These are phyloP conservation scores for Drosophila willistoni DNA, from an alignment of 1,140 invertebrate genomes.

Conservation along the genomic window DNA sequence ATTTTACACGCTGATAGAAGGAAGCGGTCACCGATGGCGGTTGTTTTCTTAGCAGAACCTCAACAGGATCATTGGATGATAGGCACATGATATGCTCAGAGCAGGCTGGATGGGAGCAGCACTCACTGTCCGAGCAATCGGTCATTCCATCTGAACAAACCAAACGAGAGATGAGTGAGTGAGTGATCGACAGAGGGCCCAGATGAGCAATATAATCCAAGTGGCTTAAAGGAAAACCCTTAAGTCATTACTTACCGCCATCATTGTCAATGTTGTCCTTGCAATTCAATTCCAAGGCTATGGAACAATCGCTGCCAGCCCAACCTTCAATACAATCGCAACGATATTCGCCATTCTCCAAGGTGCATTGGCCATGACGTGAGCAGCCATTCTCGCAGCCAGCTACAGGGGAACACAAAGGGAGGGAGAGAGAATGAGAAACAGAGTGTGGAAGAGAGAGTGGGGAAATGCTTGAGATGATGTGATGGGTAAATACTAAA, in stretches of 20 bases:
- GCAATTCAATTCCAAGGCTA: conserved; percentile 95
- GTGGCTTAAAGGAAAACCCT: too few species aligned
- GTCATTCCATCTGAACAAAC: conserved; percentile 93
- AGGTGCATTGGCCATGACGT: conserved; percentile 93
- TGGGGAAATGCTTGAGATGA: background rate
- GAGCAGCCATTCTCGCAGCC: conserved; percentile 97
- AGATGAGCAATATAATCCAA: too few species aligned
- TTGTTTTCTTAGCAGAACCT: conserved; percentile 96
- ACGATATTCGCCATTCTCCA: conserved; percentile 93
- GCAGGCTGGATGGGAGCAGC: conserved; percentile 92
- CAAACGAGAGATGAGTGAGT: background rate
- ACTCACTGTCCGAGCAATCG: conserved; percentile 99
- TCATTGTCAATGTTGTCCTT: conserved; percentile 98
- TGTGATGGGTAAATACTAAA: conserved; percentile 37
- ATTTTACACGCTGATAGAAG: conserved; percentile 99
- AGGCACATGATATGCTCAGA: conserved; percentile 96
- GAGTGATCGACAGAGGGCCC: background rate
- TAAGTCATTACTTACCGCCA: conserved; percentile 88
- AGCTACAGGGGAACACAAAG: conserved; percentile 85
- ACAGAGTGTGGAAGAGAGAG: background rate
- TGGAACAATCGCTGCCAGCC: conserved; percentile 96
- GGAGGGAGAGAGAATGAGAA: background rate
- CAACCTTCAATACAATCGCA: conserved; percentile 96
- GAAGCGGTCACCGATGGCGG: conserved; percentile 97
- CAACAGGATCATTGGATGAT: conserved; percentile 96